Evolutionary conservation across 37 sponge, comb jelly and placozoan genomes (phyloP), one percentile per base, ranked within the genome.

Genomic region (Bolinopsis microptera): DNA sequence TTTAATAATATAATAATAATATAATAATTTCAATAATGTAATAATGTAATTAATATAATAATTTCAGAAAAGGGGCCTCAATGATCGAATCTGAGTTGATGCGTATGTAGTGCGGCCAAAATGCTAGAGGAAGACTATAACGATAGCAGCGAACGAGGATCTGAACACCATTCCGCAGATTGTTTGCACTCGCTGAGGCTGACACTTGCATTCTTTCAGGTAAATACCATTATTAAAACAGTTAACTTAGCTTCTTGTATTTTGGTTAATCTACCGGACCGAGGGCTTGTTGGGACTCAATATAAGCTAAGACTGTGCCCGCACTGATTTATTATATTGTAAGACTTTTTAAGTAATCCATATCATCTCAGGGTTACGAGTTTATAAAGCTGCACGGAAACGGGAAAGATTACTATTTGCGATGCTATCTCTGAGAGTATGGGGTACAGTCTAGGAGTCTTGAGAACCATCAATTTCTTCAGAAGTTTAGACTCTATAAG

Each of bases 121-220:
- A 5, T 26, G n/a, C n/a, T n/a, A n/a, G n/a, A 39, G 23, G 90
- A 86, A 86, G 90, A 86, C 31, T 41, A 26, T 2, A 86, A 86
- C n/a, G 48, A 86, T 86, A 28, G 36, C 32, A 39, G 32, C 90
- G 9, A 86, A 86, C 39, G 90, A 86, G 90, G 90, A 86, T 40
- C 34, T 86, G 48, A 86, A 86, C 24, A 86, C 48, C n/a, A 2
- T 86, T 86, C 36, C 41, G 90, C 3, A 38, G 90, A 27, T 34
- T 86, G 36, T 38, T 86, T 0, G 48, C 38, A 5, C 28, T 24
- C 22, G 90, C 90, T 28, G 90, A 86, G 35, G 61, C 90, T 40
- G 90, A 86, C 39, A 40, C 39, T 39, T 40, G 90, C 90, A n/a
- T 39, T 86, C 25, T 86, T 41, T n/a, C 41, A 41, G 90, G 90